Evolutionary conservation across 2,113 vertebrate species (phyloP), one percentile per base, ranked within the genome.

Genomic region (Sinocyclocheilus grahami): DNA sequence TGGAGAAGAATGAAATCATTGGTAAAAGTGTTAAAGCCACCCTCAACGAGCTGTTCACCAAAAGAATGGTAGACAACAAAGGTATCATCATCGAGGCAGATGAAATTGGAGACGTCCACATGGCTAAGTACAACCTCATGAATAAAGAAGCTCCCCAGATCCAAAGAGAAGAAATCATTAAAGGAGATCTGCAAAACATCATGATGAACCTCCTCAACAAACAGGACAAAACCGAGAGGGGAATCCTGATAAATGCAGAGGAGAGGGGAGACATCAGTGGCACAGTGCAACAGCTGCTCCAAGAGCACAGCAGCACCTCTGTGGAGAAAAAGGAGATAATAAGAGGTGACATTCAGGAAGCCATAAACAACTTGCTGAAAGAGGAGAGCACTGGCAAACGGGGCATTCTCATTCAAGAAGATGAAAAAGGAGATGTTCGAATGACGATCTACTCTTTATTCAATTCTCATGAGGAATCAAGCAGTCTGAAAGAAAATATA

Each of bases 361-460:
- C 96, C 46, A 95, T 98, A 85, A 95, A 93, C 93, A 96, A 93
- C 14, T 94, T 98, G 76, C 94, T 98, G 67, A 92, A 87, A 9
- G 89, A 93, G 30, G 90, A 94, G n/a, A 89, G 83, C 10, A 91
- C 92, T 69, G 90, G 90, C 16, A 97, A 96, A 93, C 96, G 93
- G 90, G 97, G 97, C 24, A 96, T 98, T 91, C 94, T 98, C 83
- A 96, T 98, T 91, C 96, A 98, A 88, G 97, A 98, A 86, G 96
- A 96, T 72, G 97, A 98, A 92, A 97, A 93, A 89, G 97, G 97
- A n/a, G 96, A 97, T 76, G 92, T 97, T 80, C 95, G 93, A 78
- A 97, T 98, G 97, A 97, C 96, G 58, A 92, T 98, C 79, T 98
- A 98, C 89, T 97, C 97, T 78, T 96, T 98, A 85, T 95, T 98